Base-by-base conservation (phyloP, 23 tunicate genomes). In the Diplosoma virens region DNA sequence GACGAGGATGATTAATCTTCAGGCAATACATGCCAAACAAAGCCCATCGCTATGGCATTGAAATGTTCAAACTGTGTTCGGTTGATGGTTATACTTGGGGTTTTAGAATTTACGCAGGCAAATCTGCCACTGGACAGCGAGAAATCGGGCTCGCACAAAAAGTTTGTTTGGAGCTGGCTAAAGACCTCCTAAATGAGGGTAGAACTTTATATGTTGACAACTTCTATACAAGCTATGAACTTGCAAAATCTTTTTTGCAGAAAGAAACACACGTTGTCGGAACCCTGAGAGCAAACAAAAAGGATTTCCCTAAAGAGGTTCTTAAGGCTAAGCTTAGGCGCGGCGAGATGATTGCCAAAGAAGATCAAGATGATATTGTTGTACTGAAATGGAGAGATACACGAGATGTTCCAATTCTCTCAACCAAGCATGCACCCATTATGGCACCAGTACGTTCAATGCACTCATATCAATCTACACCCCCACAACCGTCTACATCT, bases 391-490 rank as follows among this genome's bases (percentile, higher is more conserved):
- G 79, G 79, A 73, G 26, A 50, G 79, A 73, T 65, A 73, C 79
- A 17, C 79, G 64, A 18, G 64, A 73, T 29, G 79, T 52, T 37
- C 46, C 65, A 18, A 25, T 73, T 33, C 31, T 73, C 37, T 1
- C 79, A 53, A 73, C 79, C 9, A 73, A 73, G 37, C 74, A 63
- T 67, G 74, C 74, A 18, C 74, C 74, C 50, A 67, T 67, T 67
- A 67, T 67, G 25, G 74, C 27, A 11, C 74, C 74, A 34, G 74
- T 67, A 67, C 35, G 69, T 29, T 61, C 69, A 61, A 61, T 29
- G 6, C 69, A 61, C 23, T 61, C 69, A 61, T n/a, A 29, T 61
- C 35, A 61, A 29, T 61, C 69, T 29, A 61, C 69, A 29, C 4
- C 34, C 3, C 35, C 69, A 26, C 69, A 61, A 22, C 35, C 34